Evolutionary conservation across 2,888 invertebrate species (phyloP), one percentile per base, ranked within the genome.

Genomic region (Mamestra brassicae): DNA sequence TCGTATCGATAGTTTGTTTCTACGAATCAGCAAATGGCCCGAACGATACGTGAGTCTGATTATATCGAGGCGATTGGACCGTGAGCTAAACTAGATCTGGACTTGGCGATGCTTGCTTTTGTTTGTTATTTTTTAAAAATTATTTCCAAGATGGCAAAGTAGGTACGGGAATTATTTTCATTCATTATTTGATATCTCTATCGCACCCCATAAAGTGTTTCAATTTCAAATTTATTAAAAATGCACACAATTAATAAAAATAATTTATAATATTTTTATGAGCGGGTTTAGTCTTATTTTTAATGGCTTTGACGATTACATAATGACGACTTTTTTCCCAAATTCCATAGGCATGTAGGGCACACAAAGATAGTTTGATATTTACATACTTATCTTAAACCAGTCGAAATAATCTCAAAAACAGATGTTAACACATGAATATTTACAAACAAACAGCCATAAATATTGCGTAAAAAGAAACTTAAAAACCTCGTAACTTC

Each of bases 11-110:
- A 76, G 64, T 68, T 77, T 76, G 76, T 78, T 89, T 84, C 87
- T 85, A 76, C 81, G 87, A 89, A 89, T 86, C 85, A 84, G 87
- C 83, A 89, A 90, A 90, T 89, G 85, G 80, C 54, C 72, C 82
- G 80, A 77, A 78, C 82, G 80, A 81, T 89, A 90, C 90, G 90
- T 89, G 90, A 84, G 77, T 67, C 83, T 88, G 89, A 89, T 90
- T 88, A 89, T 85, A 87, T 90, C 85, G 76, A 65, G 74, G 50
- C 74, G 81, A 84, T 84, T 80, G 81, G 82, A 74, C 67, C 76
- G 73, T 79, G 77, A 76, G 55, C 76, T 74, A 42, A 77, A 80
- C 76, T 79, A 77, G 77, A 71, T 71, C 45, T 34, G 8, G 3
- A 71, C 42, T 55, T 26, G 76, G 74, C 72, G 71, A 74, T 71